Conservation (phyloP, 92 coral and sea anemone species). For the Epizoanthus stellaris region DNA sequence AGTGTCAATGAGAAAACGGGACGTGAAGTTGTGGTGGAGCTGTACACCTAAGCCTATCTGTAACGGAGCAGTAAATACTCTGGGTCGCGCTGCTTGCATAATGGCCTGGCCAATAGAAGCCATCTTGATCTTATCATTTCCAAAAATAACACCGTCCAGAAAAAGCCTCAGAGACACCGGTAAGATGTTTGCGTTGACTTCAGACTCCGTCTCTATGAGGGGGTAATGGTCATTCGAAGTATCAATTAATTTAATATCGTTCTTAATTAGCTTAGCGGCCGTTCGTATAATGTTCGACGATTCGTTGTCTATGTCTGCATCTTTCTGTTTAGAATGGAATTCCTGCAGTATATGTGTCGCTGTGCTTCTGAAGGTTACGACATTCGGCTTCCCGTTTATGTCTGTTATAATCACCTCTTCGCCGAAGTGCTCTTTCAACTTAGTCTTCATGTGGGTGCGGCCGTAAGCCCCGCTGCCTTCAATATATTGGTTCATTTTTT, state of each 20-base stretch:
- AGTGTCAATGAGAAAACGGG: slow-evolving; percentile 33
- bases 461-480: slow-evolving; percentile 35
- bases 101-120: too few relatives aligned
- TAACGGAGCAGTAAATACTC: too few relatives aligned
- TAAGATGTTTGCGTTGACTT: too few relatives aligned
- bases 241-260: slow-evolving; percentile 11
- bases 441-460: slow-evolving; percentile 41
- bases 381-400: slow-evolving; percentile 27
- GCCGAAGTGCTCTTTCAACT: slow-evolving; percentile 50
- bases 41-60: too few relatives aligned
- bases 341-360: neutral
- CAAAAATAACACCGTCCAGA: too few relatives aligned
- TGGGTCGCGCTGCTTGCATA: too few relatives aligned
- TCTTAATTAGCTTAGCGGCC: slow-evolving; percentile 36
- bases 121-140: too few relatives aligned
- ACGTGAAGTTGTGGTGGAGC: neutral
- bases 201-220: too few relatives aligned
- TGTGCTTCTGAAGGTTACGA: slow-evolving; percentile 43
- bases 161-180: neutral
- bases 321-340: neutral
- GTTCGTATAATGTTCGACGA: slow-evolving; percentile 12
- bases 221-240: slow-evolving; percentile 22
- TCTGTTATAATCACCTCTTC: slow-evolving; percentile 20
- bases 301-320: neutral
- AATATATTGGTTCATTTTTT: slow-evolving; percentile 35